Percentiles rank a stretch among this genome's conserved stretches.
Conservation (phyloP, 2,888 invertebrate genomes). For the Phyto melanocephala region DNA sequence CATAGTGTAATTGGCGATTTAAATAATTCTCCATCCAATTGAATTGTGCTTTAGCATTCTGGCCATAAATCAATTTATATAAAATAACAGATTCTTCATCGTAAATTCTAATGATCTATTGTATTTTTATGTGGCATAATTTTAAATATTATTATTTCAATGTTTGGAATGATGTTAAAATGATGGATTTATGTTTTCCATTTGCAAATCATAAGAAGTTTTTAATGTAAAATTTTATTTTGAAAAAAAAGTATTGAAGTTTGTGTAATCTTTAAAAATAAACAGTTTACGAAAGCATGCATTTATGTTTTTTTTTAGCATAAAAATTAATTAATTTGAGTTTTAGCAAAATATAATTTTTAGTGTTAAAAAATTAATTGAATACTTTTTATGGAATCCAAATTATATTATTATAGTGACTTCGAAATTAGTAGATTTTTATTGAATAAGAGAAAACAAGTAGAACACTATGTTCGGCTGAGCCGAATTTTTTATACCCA, state of each 20-base stretch:
- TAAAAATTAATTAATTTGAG: too few species aligned
- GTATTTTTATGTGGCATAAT: conserved; percentile 4
- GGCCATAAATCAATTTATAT: conserved; percentile 27
- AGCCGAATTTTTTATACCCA: too few species aligned
- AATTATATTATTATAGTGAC: too few species aligned
- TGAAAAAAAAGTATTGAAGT: not conserved
- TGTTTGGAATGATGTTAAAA: not conserved
- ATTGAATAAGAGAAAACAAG: too few species aligned
- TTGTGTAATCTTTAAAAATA: not conserved
- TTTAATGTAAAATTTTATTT: not conserved
- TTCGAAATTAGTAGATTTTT: too few species aligned
- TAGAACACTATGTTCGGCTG: too few species aligned
- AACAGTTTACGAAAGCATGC: too few species aligned
- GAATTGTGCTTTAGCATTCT: not conserved
- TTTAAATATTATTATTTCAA: not conserved
- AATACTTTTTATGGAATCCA: too few species aligned
- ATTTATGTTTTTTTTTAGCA: too few species aligned
- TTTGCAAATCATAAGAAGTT: not conserved
- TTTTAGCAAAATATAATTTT: too few species aligned
- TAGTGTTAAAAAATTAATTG: too few species aligned
- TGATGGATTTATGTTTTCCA: conserved; percentile 1
- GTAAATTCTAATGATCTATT: conserved; percentile 9
- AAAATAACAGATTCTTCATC: not conserved
- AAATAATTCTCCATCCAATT: not conserved
- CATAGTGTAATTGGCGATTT: not conserved